Evolutionary conservation across 1,140 invertebrate genomes (phyloP).

Genomic region (Caenorhabditis tropicalis): DNA sequence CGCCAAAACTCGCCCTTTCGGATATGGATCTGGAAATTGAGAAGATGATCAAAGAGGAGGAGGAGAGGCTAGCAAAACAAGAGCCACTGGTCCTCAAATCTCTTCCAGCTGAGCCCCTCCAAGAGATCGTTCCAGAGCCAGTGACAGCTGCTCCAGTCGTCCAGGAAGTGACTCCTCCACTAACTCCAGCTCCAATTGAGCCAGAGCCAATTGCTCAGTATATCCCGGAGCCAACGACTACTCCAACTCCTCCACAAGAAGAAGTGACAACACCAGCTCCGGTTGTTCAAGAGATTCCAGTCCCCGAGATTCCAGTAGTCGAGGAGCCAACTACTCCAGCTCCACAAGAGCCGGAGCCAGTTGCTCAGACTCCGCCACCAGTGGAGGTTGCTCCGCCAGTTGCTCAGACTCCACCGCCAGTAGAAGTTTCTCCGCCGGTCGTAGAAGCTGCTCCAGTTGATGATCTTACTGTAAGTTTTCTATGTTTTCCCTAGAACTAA

Average conservation of each 20-base stretch:
- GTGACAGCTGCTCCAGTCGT: neutral
- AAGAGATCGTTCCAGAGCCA: neutral
- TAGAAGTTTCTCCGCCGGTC: no score
- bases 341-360: neutral
- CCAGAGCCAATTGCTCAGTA: neutral
- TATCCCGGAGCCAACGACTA: slow-evolving; percentile 4
- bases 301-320: neutral
- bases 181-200: neutral
- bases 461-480: neutral
- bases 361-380: neutral
- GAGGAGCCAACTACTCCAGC: neutral
- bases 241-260: neutral
- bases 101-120: neutral
- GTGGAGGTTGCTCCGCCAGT: no score
- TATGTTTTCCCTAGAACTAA: neutral
- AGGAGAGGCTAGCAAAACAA: neutral
- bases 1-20: neutral
- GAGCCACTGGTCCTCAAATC: neutral
- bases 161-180: neutral
- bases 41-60: neutral
- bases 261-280: neutral
- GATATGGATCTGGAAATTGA: slow-evolving; percentile 26
- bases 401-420: no score
- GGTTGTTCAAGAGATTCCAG: neutral
- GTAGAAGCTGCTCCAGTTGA: neutral